These are phyloP conservation scores for Acrobasis repandana DNA, from an alignment of 2,888 invertebrate genomes.

Conservation along the genomic window DNA sequence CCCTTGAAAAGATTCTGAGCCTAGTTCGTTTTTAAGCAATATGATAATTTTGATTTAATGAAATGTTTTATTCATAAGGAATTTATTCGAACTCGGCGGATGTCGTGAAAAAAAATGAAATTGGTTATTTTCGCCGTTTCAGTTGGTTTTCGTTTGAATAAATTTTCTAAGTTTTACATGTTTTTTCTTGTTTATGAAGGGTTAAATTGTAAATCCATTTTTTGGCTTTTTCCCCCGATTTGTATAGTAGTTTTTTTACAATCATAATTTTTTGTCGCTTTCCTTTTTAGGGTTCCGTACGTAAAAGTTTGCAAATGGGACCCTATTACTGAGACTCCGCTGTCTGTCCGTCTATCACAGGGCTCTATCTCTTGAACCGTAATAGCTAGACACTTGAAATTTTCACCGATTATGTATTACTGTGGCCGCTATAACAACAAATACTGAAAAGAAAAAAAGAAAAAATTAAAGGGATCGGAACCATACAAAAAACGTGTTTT, in stretches of 20 bases:
- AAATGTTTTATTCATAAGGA: conserved; percentile 25
- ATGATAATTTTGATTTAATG: conserved; percentile 25
- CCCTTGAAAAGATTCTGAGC: not conserved
- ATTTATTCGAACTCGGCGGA: conserved; percentile 17
- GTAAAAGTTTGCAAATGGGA: too few relatives aligned
- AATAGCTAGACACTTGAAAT: too few relatives aligned
- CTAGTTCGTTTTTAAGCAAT: conserved; percentile 17
- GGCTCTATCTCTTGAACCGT: too few relatives aligned
- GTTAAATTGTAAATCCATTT: not conserved
- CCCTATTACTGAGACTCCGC: too few relatives aligned
- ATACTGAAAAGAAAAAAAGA: too few relatives aligned
- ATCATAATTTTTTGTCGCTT: not conserved
- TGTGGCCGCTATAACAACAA: too few relatives aligned
- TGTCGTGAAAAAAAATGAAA: conserved; percentile 21
- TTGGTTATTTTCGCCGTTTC: conserved; percentile 17
- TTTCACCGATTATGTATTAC: too few relatives aligned
- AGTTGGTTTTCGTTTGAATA: conserved; percentile 20
- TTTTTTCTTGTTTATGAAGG: conserved; percentile 5
- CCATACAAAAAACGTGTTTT: too few relatives aligned
- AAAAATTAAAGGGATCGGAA: too few relatives aligned
- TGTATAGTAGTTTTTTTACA: not conserved
- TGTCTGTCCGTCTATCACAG: too few relatives aligned
- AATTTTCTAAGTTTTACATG: not conserved
- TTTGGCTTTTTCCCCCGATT: not conserved
- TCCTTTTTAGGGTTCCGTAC: too few relatives aligned